Evolutionary conservation across 1,140 invertebrate genomes (phyloP).

Genomic region (Listronotus oregonensis): DNA sequence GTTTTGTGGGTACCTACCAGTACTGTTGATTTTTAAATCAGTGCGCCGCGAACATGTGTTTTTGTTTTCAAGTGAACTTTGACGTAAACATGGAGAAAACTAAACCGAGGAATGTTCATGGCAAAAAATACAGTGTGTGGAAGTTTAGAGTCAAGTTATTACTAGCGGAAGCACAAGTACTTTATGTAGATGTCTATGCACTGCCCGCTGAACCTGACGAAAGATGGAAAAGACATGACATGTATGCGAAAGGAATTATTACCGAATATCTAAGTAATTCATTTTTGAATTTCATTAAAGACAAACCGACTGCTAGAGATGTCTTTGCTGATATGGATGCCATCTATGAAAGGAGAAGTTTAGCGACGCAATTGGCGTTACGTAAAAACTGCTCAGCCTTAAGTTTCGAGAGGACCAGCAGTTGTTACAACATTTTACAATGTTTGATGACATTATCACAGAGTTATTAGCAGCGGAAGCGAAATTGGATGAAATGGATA

Average conservation of each 20-base stretch:
- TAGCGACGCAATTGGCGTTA: slow-evolving; percentile 51
- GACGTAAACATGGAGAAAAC: too few species aligned
- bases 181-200: background rate
- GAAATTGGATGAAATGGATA: slow-evolving; percentile 34
- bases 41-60: too few species aligned
- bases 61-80: too few species aligned
- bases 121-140: slow-evolving; percentile 4
- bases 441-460: slow-evolving; percentile 51
- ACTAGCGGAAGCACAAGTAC: background rate
- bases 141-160: background rate
- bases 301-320: background rate
- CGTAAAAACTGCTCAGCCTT: slow-evolving; percentile 51
- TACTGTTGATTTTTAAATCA: too few species aligned
- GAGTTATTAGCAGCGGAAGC: slow-evolving; percentile 51
- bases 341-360: slow-evolving; percentile 54
- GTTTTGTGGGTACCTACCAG: too few species aligned
- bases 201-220: background rate
- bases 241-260: background rate
- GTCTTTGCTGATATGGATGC: slow-evolving; percentile 44
- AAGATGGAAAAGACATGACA: background rate
- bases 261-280: background rate
- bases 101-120: too few species aligned
- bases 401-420: slow-evolving; percentile 51
- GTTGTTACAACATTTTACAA: slow-evolving; percentile 45
- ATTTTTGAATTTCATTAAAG: background rate